Evolutionary conservation across 2,888 invertebrate species (phyloP), one percentile per base, ranked within the genome.

Genomic region (Scaptomyza reducta): DNA sequence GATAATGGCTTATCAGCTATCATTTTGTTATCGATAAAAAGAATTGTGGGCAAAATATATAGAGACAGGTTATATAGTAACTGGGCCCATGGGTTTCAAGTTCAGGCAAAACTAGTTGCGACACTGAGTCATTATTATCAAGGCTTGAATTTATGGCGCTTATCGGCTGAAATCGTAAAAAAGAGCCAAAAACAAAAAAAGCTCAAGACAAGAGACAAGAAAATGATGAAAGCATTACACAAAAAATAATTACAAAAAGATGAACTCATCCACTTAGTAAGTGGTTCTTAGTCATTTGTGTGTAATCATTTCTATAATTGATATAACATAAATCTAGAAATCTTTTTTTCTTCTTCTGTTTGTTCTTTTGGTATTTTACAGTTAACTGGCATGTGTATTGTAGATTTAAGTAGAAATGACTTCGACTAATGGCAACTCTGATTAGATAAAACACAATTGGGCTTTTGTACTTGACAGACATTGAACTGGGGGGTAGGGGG

Each of bases 1-100:
- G 81, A 82, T 82, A 83, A 29, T 53, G 41, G 38, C 49, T 46
- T 83, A 82, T 82, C 75, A 62, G 81, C 44, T 69, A 74, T 75
- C 83, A 83, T 69, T 69, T 53, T 55, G 68, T 69, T 79, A 83
- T 84, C 78, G 77, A 73, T 77, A 69, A 47, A 70, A 47, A 47
- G 67, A 47, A 50, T 35, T 25, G 25, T 38, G 10, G 4, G 7
- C 35, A 16, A n/a, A 33, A 47, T 9, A 46, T 35, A 57, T 22
- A 44, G 41, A 51, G 18, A 35, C 41, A 22, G 16, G 9, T 11
- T 46, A 31, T 49, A 40, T 56, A 7, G 27, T 27, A 41, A 14
- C 27, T 45, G 47, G 31, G 42, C 31, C 18, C 11, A 51, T 50
- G 42, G 54, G 64, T 55, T 74, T 81, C 81, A 80, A 83, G 83